Evolutionary conservation across 2,113 vertebrate species (phyloP).

Genomic region (Trichomycterus rosablanca): DNA sequence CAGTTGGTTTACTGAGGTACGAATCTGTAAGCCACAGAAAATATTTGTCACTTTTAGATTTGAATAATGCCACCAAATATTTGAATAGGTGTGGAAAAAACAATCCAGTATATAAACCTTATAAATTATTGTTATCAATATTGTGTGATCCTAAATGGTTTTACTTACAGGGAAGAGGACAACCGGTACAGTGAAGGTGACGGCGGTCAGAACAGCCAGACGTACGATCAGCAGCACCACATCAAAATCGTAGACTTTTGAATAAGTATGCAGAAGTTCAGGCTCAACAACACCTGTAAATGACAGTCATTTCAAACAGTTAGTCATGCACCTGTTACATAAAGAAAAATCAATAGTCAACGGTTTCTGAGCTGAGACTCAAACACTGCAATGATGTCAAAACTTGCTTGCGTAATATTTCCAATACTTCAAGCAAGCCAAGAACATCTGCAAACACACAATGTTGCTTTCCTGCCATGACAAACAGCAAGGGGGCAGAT

Average conservation of each 20-base stretch:
- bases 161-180: constrained; percentile 93
- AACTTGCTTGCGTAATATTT: too few relatives aligned
- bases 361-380: too few relatives aligned
- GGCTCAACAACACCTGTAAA: constrained; percentile 75
- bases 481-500: constrained; percentile 33
- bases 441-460: constrained; percentile 22
- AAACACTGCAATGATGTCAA: too few relatives aligned
- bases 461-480: constrained; percentile 26
- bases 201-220: constrained; percentile 87
- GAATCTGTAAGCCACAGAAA: constrained; percentile 69
- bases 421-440: not conserved
- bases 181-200: constrained; percentile 92
- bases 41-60: not conserved
- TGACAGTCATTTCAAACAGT: not conserved
- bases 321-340: too few relatives aligned
- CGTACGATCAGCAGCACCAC: constrained; percentile 86
- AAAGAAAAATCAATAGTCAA: too few relatives aligned
- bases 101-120: too few relatives aligned
- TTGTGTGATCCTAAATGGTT: too few relatives aligned
- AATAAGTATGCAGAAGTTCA: constrained; percentile 93
- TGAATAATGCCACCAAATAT: too few relatives aligned
- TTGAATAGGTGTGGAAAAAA: too few relatives aligned
- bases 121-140: too few relatives aligned
- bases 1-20: constrained; percentile 86
- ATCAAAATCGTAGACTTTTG: constrained; percentile 71